Evolutionary conservation across 2,797 vertebrate species (phyloP), one percentile per base, ranked within the genome.

Genomic region (Megaceryle alcyon): DNA sequence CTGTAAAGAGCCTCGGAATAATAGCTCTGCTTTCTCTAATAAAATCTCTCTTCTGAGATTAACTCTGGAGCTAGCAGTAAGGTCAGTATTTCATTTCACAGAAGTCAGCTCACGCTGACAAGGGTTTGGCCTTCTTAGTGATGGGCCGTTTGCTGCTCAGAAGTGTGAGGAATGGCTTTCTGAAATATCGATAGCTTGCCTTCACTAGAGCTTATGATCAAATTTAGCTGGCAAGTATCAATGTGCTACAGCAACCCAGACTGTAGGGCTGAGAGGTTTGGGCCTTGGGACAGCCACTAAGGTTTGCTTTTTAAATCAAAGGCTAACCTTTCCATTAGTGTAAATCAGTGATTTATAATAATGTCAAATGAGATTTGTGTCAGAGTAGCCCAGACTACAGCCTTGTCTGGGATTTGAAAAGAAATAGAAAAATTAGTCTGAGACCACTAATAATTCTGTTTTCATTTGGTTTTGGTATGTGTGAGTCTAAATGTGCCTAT

Each of bases 151-250:
- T 92, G 86, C 92, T 96, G 92, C 93, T 95, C 91, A 91, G 70
- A 91, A 96, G 73, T 87, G 92, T 92, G 96, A 97, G 92, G 91
- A 87, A 90, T 85, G 78, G 88, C 80, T 94, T 86, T 94, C 91
- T 86, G 61, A 91, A 93, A 95, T 95, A 94, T 86, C 61, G n/a
- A 92, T 90, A 86, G 28, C 70, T 92, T 8, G 56, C 66, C 88
- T 92, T 95, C 2, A 0, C 86, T 83, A 4, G 51, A 61, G 59
- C 29, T 82, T 53, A 11, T 18, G 41, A 73, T 87, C 96, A 94
- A 68, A 82, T 92, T 84, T 82, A 95, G 82, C 84, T 72, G 59
- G 51, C 66, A 29, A 71, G 49, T 78, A 78, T 79, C 68, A 48
- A 7, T 46, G 65, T 0, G 1, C 59, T 69, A 16, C 51, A 39